phyloP scores from a whole-genome alignment of 2,888 invertebrate species.

The Tribolium freemani region DNA sequence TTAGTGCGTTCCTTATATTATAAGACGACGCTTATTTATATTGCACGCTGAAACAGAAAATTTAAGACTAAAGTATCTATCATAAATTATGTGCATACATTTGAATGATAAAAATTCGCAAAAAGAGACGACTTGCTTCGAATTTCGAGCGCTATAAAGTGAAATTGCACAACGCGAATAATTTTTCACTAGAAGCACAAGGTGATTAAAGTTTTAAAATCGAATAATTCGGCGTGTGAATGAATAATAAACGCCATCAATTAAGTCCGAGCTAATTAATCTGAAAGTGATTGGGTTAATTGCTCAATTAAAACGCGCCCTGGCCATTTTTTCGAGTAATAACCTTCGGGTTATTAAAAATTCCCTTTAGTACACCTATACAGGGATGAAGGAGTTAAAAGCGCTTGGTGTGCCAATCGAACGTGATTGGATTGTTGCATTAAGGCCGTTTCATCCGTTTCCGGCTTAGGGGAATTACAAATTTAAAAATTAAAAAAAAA shows the following conservation, averaged over 20 bases:
- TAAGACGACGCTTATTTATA: not conserved
- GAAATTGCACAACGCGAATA: not conserved
- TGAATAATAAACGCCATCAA: slow-evolving; percentile 28
- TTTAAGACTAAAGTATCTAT: slow-evolving; percentile 30
- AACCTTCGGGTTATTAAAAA: slow-evolving; percentile 27
- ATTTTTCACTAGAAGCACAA: too few relatives aligned
- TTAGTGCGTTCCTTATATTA: not conserved
- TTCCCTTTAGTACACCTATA: not conserved
- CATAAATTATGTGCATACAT: slow-evolving; percentile 36
- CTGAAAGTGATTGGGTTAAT: slow-evolving; percentile 34
- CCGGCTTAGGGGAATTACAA: not conserved
- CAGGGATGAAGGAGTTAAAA: slow-evolving; percentile 4
- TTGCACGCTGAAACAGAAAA: slow-evolving; percentile 17
- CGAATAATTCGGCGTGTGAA: not conserved
- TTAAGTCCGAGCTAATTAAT: slow-evolving; percentile 32
- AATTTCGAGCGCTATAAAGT: slow-evolving; percentile 11
- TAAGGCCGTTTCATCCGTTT: not conserved
- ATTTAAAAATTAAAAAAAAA: not conserved
- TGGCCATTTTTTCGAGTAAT: not conserved
- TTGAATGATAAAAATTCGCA: slow-evolving; percentile 24
- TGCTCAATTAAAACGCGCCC: slow-evolving; percentile 38
- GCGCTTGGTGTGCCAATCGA: slow-evolving; percentile 11
- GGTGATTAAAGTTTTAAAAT: not conserved
- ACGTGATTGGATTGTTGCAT: slow-evolving; percentile 30
- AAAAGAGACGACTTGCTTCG: slow-evolving; percentile 5